Evolutionary conservation across 2,888 invertebrate species (phyloP), one percentile per base, ranked within the genome.

Genomic region (Brachynemurus nebulosus): DNA sequence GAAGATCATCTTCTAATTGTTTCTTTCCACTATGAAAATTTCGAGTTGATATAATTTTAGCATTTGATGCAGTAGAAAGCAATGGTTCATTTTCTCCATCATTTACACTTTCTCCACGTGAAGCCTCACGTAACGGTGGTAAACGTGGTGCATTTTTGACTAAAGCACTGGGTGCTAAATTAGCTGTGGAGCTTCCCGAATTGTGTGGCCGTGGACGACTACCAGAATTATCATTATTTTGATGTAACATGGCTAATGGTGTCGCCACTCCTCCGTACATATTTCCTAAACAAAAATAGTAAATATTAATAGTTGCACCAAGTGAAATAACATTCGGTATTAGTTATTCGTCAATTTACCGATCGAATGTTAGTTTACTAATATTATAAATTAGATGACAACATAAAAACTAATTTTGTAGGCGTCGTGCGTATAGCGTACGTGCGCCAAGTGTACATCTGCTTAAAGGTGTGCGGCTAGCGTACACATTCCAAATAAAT

Each of bases 211-310:
- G 65, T 45, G 67, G 59, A 2, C 68, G 69, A 1, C 70, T 70
- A 53, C 69, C 71, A 49, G 54, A 34, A 36, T 19, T 50, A 21
- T 63, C 62, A 27, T 59, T 59, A n/a, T 34, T 35, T 47, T 67
- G 69, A 53, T 76, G 78, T 34, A 80, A 62, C 65, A 80, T 70
- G 14, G 79, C 78, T 23, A 80, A 63, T 1, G 80, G 80, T 2
- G 80, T 81, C 1, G 80, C 76, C 7, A 82, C 80, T 12, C 81
- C 81, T 1, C 81, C 81, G 55, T 78, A 80, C 53, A 70, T 65
- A 51, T 57, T 78, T 73, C 54, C 69, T 55, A 60, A 47, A 52
- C 59, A 63, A 21, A 8, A 36, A 36, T 12, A 25, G n/a, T n/a
- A n/a, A n/a, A n/a, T n/a, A n/a, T n/a, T n/a, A n/a, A n/a, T n/a